Evolutionary conservation across 2,113 vertebrate species (phyloP), one percentile per base, ranked within the genome.

Genomic region (Lipophrys pholis): DNA sequence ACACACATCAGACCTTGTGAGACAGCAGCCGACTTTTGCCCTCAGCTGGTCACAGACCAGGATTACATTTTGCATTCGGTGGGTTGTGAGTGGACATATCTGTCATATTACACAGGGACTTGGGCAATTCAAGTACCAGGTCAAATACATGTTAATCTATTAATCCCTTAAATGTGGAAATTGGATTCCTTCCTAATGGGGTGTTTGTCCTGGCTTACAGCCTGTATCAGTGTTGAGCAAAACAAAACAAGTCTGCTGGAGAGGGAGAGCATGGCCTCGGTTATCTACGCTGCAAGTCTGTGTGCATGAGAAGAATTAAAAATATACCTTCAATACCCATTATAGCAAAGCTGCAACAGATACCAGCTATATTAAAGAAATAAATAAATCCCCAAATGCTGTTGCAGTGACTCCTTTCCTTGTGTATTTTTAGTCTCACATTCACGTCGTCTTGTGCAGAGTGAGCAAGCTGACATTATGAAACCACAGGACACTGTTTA

Each of bases 141-240:
- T 76, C 48, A 73, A 81, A 86, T 72, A 61, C 39, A 58, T 58
- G 75, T 69, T 82, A 82, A 89, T 86, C 75, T 62, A 58, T 36
- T 86, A 81, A 89, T 88, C 67, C 68, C 54, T 55, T 78, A 67
- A 69, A 80, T 85, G 76, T 78, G 53, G 21, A 78, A 83, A 85
- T 77, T 86, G 87, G 83, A 83, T 85, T 85, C 63, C 11, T 43
- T 81, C 59, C 74, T 80, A 83, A 83, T 80, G 81, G 78, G 4
- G 68, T 69, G 67, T 88, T 73, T 72, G 65, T 81, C 35, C 53
- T 63, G 40, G 66, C 58, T 69, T 80, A 71, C 16, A 56, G 66
- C 12, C 4, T 11, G 3, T 43, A 70, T 55, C 46, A 53, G 12
- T 12, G 17, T 10, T 65, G 63, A 65, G 46, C 64, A 77, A 71